These are phyloP conservation scores for Semaprochilodus insignis DNA, from an alignment of 2,797 vertebrate species.

Conservation along the genomic window DNA sequence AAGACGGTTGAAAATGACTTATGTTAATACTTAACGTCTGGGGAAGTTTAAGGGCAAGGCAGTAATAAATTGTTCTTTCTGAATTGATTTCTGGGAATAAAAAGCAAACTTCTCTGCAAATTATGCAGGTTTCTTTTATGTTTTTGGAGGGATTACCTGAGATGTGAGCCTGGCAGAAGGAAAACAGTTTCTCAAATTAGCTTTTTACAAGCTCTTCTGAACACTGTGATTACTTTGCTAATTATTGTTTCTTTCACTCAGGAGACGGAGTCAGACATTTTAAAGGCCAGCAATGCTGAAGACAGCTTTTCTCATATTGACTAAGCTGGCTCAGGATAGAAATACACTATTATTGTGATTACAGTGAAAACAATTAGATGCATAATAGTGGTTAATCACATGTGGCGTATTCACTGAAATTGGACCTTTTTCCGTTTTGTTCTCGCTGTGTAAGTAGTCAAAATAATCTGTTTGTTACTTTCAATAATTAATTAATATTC, in stretches of 20 bases:
- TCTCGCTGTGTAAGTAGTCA: too few species aligned
- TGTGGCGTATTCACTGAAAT: too few species aligned
- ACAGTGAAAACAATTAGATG: too few species aligned
- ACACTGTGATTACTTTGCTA: constrained; percentile 29
- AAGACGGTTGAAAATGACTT: constrained; percentile 75
- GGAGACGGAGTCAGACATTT: too few species aligned
- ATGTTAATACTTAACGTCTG: constrained; percentile 68
- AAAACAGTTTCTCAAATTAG: constrained; percentile 4
- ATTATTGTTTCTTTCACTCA: not conserved
- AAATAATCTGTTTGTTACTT: too few species aligned
- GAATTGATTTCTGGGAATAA: constrained; percentile 68
- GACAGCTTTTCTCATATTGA: not conserved
- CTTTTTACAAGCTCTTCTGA: constrained; percentile 7
- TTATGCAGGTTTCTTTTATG: constrained; percentile 7
- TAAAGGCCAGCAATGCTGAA: not conserved
- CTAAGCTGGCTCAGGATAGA: not conserved
- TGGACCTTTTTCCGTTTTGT: too few species aligned
- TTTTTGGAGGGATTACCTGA: not conserved
- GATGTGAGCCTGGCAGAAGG: not conserved
- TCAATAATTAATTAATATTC: too few species aligned
- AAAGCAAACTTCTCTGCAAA: constrained; percentile 54
- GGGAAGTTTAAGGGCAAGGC: constrained; percentile 73
- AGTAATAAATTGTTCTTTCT: constrained; percentile 75
- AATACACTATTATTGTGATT: not conserved
- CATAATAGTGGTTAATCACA: too few species aligned